A percentile compares a stretch with the other conserved stretches of the same genome.
Evolutionary conservation across 2,888 invertebrate species (phyloP).

Genomic region (Rhamphomyia laevipes): DNA sequence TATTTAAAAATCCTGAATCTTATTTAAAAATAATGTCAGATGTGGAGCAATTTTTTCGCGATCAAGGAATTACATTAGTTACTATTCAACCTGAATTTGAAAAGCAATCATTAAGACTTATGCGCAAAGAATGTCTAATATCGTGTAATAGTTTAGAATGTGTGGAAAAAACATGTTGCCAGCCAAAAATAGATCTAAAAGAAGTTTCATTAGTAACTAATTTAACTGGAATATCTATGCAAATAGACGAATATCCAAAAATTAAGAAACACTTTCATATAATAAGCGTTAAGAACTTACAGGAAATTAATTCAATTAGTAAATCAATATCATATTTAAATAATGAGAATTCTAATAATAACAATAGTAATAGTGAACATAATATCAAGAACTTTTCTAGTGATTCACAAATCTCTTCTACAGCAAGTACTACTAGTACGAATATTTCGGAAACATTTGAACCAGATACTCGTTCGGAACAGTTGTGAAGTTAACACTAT

Average conservation of each 20-base stretch:
- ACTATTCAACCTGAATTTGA: conserved; percentile 80
- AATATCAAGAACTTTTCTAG: too few species aligned
- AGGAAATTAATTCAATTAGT: too few species aligned
- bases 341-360: too few species aligned
- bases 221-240: background rate
- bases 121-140: background rate
- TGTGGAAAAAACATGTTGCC: conserved; percentile 4
- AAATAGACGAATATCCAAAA: background rate
- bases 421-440: too few species aligned
- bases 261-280: background rate
- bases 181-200: background rate
- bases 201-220: conserved; percentile 5
- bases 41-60: conserved; percentile 62
- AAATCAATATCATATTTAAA: too few species aligned
- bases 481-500: conserved; percentile 3
- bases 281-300: too few species aligned
- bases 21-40: conserved; percentile 46
- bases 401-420: too few species aligned
- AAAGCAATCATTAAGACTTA: too few species aligned
- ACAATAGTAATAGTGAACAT: too few species aligned
- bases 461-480: too few species aligned
- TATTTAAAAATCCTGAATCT: conserved; percentile 52
- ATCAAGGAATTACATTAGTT: conserved; percentile 70
- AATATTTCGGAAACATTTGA: too few species aligned
- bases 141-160: conserved; percentile 4